Percentiles rank a stretch among this genome's conserved stretches.
Conservation (phyloP, 2,113 vertebrate genomes). For the Dasyornis broadbenti region DNA sequence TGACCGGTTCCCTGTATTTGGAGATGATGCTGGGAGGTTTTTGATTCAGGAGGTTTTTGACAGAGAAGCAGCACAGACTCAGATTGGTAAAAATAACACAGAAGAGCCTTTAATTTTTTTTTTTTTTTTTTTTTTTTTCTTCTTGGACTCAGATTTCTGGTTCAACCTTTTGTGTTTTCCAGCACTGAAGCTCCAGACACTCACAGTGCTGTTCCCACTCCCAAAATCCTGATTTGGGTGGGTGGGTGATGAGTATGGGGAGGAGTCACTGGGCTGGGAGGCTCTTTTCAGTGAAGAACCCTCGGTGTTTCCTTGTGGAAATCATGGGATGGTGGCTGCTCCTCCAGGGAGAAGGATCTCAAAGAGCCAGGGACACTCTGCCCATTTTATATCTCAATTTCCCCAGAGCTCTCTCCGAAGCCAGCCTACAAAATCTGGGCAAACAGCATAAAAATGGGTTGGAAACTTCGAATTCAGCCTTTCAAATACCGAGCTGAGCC, state of each 20-base stretch:
- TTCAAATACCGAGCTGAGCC: background rate
- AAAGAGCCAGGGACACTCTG: background rate
- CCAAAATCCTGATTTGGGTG: background rate
- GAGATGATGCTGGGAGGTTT: background rate
- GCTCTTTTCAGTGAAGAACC: background rate
- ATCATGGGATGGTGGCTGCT: background rate
- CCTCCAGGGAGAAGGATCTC: background rate
- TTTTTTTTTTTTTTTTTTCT: background rate
- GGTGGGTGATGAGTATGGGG: background rate
- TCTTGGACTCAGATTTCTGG: background rate
- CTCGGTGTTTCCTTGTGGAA: background rate
- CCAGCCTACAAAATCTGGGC: background rate
- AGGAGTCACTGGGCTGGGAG: background rate
- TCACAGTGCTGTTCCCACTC: background rate
- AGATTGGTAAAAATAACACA: background rate
- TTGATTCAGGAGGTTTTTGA: background rate
- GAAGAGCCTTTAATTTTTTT: background rate
- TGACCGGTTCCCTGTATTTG: background rate
- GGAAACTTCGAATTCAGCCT: background rate
- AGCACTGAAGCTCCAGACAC: background rate
- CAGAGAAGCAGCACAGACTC: background rate
- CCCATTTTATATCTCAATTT: background rate
- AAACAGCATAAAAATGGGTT: background rate
- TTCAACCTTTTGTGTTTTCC: background rate
- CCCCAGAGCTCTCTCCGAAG: background rate